Conservation (phyloP, 2,888 invertebrate genomes). For the Ichneumoninae sp. region DNA sequence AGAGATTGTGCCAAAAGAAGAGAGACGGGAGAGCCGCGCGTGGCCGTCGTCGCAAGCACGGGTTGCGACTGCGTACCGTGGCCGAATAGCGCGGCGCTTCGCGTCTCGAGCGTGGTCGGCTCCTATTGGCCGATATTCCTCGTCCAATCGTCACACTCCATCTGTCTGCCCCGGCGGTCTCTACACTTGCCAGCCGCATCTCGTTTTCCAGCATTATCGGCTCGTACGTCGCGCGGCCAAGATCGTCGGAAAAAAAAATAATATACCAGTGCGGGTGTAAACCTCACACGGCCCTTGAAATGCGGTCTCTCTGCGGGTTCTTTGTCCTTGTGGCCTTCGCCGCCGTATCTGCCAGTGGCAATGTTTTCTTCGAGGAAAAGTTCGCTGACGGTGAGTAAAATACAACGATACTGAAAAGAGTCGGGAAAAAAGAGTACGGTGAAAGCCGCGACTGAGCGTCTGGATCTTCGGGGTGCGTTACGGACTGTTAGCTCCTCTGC, state of each 20-base stretch:
- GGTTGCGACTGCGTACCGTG: constrained; percentile 77
- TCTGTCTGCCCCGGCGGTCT: constrained; percentile 86
- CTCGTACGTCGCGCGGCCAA: constrained; percentile 80
- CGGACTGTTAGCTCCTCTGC: constrained; percentile 12
- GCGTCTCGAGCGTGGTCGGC: constrained; percentile 88
- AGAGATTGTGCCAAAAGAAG: neutral
- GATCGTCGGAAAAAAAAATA: constrained; percentile 33
- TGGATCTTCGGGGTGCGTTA: constrained; percentile 36
- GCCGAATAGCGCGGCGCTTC: constrained; percentile 70
- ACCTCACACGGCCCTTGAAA: constrained; percentile 74
- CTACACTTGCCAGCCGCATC: constrained; percentile 79
- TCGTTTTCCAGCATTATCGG: constrained; percentile 79
- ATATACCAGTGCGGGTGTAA: constrained; percentile 51
- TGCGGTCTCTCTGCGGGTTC: constrained; percentile 86
- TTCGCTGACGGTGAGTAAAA: constrained; percentile 91
- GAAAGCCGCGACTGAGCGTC: constrained; percentile 29
- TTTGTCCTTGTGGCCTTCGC: constrained; percentile 87
- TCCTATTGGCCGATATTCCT: constrained; percentile 85
- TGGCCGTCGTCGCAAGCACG: neutral
- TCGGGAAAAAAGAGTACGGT: too few species aligned
- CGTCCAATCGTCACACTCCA: constrained; percentile 89
- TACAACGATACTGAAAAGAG: neutral
- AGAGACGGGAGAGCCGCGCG: constrained; percentile 54
- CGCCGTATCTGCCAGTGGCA: constrained; percentile 88
- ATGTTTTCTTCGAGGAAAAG: constrained; percentile 92